Evolutionary conservation across 2,797 vertebrate species (phyloP).

Genomic region (Danio jaintianensis): DNA sequence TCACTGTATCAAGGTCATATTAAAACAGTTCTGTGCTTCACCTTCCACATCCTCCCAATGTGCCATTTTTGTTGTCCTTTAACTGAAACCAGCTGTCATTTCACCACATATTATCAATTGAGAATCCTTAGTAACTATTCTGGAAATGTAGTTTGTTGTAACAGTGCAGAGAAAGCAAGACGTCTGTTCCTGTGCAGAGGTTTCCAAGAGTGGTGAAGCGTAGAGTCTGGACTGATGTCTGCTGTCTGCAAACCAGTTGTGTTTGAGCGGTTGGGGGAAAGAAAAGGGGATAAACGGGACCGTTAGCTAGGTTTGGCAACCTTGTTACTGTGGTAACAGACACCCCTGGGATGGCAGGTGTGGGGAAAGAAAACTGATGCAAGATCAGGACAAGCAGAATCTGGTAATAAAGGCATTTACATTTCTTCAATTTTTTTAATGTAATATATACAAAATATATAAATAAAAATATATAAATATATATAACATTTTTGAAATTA

Average conservation of each 20-base stretch:
- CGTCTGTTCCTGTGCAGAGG: not conserved
- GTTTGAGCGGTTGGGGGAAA: not conserved
- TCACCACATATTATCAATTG: not conserved
- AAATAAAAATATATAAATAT: no score
- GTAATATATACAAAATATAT: no score
- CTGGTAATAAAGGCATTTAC: not conserved
- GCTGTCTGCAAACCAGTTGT: constrained; percentile 48
- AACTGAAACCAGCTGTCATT: constrained; percentile 37
- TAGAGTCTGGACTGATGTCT: constrained; percentile 49
- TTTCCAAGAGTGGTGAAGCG: constrained; percentile 29
- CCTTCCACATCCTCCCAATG: constrained; percentile 16
- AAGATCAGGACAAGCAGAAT: constrained; percentile 34
- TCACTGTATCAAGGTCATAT: constrained; percentile 42
- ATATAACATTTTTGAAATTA: no score
- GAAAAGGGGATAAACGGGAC: constrained; percentile 1
- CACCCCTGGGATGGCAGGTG: constrained; percentile 42
- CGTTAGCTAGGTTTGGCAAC: constrained; percentile 44
- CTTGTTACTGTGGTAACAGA: constrained; percentile 58
- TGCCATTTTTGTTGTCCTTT: constrained; percentile 35
- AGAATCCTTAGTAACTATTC: constrained; percentile 23
- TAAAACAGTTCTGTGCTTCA: constrained; percentile 23
- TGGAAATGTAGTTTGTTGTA: constrained; percentile 10
- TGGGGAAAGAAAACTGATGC: constrained; percentile 34
- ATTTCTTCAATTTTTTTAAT: no score
- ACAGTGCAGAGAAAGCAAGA: constrained; percentile 13